phyloP scores from a whole-genome alignment of 2,888 invertebrate genomes.

The Caenorhabditis sp. region DNA sequence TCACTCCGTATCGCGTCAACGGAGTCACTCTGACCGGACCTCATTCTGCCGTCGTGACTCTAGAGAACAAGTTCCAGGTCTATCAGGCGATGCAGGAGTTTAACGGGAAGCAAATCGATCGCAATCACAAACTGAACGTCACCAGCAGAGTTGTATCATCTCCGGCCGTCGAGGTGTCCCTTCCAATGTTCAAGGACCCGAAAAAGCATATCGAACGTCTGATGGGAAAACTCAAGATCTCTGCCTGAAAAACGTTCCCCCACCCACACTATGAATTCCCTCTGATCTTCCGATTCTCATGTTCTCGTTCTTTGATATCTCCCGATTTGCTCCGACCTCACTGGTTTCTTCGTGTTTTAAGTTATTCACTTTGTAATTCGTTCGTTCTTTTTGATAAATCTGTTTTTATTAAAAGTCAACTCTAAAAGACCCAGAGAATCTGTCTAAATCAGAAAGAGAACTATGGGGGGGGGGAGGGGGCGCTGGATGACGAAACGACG shows the following conservation, averaged over 20 bases:
- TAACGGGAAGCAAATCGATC: constrained; percentile 38
- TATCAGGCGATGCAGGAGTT: constrained; percentile 49
- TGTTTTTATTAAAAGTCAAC: no score
- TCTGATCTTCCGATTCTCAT: not conserved
- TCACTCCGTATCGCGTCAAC: constrained; percentile 52
- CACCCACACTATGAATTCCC: not conserved
- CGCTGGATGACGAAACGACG: no score
- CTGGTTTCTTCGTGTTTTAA: constrained; percentile 21
- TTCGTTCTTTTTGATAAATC: no score
- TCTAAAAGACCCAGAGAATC: no score
- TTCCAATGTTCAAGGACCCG: not conserved
- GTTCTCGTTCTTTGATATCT: constrained; percentile 6
- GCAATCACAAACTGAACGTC: constrained; percentile 38
- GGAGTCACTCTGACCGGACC: constrained; percentile 43
- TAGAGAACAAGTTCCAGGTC: constrained; percentile 67
- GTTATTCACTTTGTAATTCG: no score
- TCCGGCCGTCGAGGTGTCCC: constrained; percentile 18
- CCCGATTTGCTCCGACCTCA: not conserved
- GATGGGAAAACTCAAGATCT: constrained; percentile 29
- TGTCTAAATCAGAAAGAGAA: no score
- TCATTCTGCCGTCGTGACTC: constrained; percentile 56
- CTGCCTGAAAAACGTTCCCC: constrained; percentile 1
- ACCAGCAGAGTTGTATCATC: constrained; percentile 7
- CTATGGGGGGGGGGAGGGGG: no score
- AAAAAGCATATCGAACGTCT: constrained; percentile 15